Conservation (phyloP, 64 coral and sea anemone species). For the Dendrophyllia cribrosa region DNA sequence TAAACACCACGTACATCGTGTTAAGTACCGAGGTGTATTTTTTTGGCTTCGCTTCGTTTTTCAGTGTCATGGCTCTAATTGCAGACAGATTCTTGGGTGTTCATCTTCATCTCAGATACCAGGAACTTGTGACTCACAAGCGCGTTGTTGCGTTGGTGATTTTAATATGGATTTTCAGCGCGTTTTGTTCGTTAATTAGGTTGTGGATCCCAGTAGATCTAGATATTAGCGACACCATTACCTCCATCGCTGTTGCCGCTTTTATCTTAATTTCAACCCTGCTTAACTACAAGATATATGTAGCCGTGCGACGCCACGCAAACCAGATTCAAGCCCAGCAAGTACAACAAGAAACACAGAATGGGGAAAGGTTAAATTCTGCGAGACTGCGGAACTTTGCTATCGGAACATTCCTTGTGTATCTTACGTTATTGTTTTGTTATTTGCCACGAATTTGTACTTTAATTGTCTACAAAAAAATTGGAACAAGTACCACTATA, state of each 20-base stretch:
- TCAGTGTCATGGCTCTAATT: not conserved
- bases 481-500: not conserved
- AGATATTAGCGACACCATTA: not conserved
- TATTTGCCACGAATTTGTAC: not conserved
- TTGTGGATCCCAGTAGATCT: no score
- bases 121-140: not conserved
- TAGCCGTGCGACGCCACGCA: not conserved
- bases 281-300: not conserved
- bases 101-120: constrained; percentile 17
- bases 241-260: not conserved
- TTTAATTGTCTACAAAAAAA: not conserved
- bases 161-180: not conserved
- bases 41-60: not conserved
- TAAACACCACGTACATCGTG: not conserved
- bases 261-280: not conserved
- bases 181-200: not conserved
- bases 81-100: not conserved
- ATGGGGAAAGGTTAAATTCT: not conserved
- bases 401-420: constrained; percentile 22
- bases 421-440: not conserved
- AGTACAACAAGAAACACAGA: no score
- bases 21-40: not conserved
- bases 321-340: not conserved
- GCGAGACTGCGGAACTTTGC: not conserved
- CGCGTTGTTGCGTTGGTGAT: not conserved